Conservation (phyloP, 2,113 vertebrate species). For the Cynocephalus volans region DNA sequence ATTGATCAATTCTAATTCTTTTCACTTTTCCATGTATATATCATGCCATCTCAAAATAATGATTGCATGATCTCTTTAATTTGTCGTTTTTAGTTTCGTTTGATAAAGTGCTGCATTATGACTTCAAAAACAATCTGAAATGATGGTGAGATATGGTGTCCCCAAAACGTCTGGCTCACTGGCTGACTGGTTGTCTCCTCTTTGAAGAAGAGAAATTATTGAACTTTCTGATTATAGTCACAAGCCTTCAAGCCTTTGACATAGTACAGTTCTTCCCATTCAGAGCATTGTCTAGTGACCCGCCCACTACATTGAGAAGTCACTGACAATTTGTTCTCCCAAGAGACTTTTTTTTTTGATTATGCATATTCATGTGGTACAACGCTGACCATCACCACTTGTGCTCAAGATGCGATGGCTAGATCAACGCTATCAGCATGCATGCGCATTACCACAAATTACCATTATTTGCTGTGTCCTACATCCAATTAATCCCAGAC, state of each 20-base stretch:
- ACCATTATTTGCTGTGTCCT: no score
- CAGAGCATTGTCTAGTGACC: neutral
- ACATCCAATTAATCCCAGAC: no score
- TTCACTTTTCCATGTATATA: neutral
- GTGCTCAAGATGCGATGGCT: no score
- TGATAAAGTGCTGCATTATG: neutral
- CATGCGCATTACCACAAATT: no score
- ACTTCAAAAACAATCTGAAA: slow-evolving; percentile 43
- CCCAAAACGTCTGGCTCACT: neutral
- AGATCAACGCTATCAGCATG: no score
- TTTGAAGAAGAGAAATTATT: neutral
- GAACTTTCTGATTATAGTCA: neutral
- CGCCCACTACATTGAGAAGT: neutral
- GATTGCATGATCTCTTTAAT: neutral
- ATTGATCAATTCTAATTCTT: slow-evolving; percentile 4
- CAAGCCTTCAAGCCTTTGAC: neutral
- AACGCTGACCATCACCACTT: no score
- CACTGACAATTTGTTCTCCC: neutral
- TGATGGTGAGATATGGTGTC: neutral
- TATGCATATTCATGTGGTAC: no score
- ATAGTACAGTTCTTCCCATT: neutral
- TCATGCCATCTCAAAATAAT: slow-evolving; percentile 8
- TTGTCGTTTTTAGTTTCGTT: slow-evolving; percentile 25
- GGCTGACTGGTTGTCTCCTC: neutral
- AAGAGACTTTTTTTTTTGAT: neutral